phyloP scores from a whole-genome alignment of 2,797 vertebrate genomes.

The Arrhamphus sclerolepis region DNA sequence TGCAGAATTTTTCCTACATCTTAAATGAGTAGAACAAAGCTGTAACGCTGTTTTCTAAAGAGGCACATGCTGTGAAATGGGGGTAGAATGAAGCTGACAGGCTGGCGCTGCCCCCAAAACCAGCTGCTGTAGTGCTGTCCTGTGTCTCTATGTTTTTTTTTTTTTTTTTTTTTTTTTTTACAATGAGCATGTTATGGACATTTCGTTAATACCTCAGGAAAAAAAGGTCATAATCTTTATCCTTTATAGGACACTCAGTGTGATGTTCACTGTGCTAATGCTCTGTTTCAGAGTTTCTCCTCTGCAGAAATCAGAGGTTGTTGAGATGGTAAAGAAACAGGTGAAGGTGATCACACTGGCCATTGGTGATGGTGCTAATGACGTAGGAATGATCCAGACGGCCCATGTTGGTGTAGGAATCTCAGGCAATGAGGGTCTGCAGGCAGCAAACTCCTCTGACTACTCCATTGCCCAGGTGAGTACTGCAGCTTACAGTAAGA shows the following conservation, averaged over 20 bases:
- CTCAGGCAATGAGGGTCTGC: constrained; percentile 97
- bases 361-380: constrained; percentile 97
- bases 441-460: constrained; percentile 98
- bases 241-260: background rate
- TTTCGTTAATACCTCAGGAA: too few species aligned
- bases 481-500: background rate
- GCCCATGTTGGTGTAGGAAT: constrained; percentile 98
- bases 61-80: too few species aligned
- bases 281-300: constrained; percentile 88
- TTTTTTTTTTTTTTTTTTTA: too few species aligned
- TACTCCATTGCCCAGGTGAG: constrained; percentile 97
- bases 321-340: constrained; percentile 99
- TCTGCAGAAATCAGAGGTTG: constrained; percentile 99
- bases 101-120: too few species aligned
- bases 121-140: too few species aligned
- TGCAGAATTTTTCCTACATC: too few species aligned
- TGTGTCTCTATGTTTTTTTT: too few species aligned
- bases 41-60: too few species aligned
- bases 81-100: too few species aligned
- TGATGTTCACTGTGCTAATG: background rate
- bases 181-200: too few species aligned
- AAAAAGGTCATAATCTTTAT: too few species aligned
- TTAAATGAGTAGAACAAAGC: too few species aligned
- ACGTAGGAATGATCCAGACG: constrained; percentile 98
- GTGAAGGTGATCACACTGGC: constrained; percentile 96